Percentiles rank a stretch among this genome's conserved stretches.
These are phyloP conservation scores for Trichopria drosophilae DNA, from an alignment of 2,888 invertebrate genomes.

Conservation along the genomic window DNA sequence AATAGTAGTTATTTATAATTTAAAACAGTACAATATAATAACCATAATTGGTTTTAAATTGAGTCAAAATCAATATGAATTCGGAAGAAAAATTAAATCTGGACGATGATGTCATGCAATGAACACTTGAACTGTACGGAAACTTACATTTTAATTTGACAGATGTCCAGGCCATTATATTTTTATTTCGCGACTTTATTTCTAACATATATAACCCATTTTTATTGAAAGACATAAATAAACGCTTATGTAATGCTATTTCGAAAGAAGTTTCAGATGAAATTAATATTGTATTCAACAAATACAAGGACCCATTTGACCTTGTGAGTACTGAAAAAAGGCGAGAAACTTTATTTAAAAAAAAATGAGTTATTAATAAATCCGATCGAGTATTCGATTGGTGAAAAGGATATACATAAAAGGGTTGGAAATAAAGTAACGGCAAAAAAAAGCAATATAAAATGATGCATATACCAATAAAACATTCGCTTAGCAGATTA, in stretches of 20 bases:
- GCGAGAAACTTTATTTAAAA: conserved; percentile 13
- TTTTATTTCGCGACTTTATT: conserved; percentile 10
- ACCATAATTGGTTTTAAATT: no score
- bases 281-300: conserved; percentile 3
- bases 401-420: conserved; percentile 5
- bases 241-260: conserved; percentile 8
- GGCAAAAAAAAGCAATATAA: no score
- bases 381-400: conserved; percentile 1
- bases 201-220: conserved; percentile 9
- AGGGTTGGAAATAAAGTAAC: not conserved
- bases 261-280: conserved; percentile 6
- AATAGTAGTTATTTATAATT: no score
- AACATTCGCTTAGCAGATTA: conserved; percentile 6
- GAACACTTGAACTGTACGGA: not conserved
- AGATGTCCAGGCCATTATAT: conserved; percentile 3
- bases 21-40: no score
- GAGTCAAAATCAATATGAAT: no score
- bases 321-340: conserved; percentile 6
- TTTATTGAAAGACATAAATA: conserved; percentile 4
- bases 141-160: conserved; percentile 12
- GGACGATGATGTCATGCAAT: conserved; percentile 7
- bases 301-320: conserved; percentile 8
- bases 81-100: no score
- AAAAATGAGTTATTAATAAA: not conserved
- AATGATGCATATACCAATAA: conserved; percentile 1